Evolutionary conservation across 2,797 vertebrate genomes (phyloP).

Genomic region (Molossus molossus): DNA sequence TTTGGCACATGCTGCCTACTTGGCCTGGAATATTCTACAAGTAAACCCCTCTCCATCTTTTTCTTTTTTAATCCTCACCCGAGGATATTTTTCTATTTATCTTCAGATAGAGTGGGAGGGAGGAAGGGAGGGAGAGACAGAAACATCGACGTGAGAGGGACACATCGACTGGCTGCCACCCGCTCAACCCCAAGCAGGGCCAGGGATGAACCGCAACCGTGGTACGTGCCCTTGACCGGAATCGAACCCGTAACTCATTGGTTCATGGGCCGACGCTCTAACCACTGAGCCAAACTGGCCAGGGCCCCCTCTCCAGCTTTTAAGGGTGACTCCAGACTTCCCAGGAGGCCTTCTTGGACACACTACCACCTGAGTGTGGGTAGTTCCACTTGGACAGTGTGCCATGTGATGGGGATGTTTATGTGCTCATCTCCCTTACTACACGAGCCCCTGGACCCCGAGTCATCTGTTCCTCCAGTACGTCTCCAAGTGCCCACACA

Average conservation of each 20-base stretch:
- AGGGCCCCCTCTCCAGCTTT: not conserved
- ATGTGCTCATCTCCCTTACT: not conserved
- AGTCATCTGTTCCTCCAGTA: not conserved
- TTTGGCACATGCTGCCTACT: not conserved
- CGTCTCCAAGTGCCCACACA: not conserved
- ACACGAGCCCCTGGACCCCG: not conserved
- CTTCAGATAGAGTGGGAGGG: too few relatives aligned
- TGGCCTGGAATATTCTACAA: not conserved
- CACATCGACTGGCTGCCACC: too few relatives aligned
- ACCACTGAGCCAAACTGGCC: too few relatives aligned
- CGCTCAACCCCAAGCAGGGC: too few relatives aligned
- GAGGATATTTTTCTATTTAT: too few relatives aligned
- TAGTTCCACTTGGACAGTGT: not conserved
- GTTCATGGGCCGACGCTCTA: too few relatives aligned
- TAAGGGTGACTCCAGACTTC: not conserved
- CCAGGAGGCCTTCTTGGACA: not conserved
- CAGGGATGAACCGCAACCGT: too few relatives aligned
- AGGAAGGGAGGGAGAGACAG: too few relatives aligned
- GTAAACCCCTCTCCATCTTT: not conserved
- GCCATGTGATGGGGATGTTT: not conserved
- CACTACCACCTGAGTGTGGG: not conserved
- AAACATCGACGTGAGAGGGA: too few relatives aligned
- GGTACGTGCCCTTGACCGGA: too few relatives aligned
- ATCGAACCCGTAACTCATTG: too few relatives aligned
- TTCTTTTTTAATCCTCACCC: too few relatives aligned